Evolutionary conservation across 1,140 invertebrate genomes (phyloP).

Genomic region (Hirudo medicinalis): DNA sequence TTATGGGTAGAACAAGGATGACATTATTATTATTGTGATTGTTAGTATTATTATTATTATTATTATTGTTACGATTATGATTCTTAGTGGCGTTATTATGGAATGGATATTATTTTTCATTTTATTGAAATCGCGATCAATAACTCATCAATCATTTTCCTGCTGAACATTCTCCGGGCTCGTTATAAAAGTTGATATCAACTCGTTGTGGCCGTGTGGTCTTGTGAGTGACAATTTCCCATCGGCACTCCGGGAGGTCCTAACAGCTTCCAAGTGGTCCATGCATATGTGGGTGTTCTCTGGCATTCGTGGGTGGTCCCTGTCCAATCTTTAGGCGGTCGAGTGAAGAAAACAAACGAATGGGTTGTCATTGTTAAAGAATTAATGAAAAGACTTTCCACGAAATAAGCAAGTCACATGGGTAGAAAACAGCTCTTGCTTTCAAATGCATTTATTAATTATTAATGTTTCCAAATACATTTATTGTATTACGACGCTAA

Average conservation of each 20-base stretch:
- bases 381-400: no score
- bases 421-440: no score
- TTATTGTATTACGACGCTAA: no score
- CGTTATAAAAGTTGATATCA: constrained; percentile 1
- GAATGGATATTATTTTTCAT: constrained; percentile 1
- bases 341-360: no score
- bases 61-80: not conserved
- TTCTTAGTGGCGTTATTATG: constrained; percentile 5
- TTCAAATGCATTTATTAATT: no score
- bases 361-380: no score
- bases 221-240: constrained; percentile 5
- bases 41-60: no score
- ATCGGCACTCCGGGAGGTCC: not conserved
- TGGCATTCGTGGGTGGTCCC: not conserved
- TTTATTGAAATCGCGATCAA: constrained; percentile 12
- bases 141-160: constrained; percentile 10
- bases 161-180: constrained; percentile 7
- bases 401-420: no score
- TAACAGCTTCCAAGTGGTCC: not conserved
- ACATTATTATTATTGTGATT: no score
- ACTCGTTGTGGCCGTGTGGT: not conserved
- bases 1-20: no score
- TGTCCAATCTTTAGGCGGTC: not conserved
- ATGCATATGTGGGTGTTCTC: not conserved
- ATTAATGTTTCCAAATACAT: no score